Evolutionary conservation across 2,113 vertebrate species (phyloP), one percentile per base, ranked within the genome.

Genomic region (Silurus asotus): DNA sequence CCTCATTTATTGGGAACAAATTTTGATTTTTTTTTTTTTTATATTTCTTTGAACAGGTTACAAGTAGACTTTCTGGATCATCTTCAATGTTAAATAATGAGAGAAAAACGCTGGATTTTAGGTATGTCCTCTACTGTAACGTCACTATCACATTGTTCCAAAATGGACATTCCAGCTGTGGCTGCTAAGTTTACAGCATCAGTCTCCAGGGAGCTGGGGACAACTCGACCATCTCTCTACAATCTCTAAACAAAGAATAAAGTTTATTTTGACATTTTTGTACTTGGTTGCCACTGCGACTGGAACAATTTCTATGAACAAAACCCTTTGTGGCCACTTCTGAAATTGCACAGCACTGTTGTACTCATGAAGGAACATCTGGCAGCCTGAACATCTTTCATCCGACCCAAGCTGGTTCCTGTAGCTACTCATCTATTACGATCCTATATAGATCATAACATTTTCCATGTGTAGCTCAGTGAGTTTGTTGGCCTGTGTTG

Each of bases 41-140:
- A 25, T 8, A 48, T 62, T 45, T 45, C 9, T 72, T 59, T 23
- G 0, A 87, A 82, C 86, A 89, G 88, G 88, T 19, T 86, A 78
- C 79, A 74, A 85, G 25, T 89, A 83, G 49, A 76, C 20, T 8
- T 59, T 23, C 37, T 15, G 53, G 78, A 49, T 74, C 67, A 13
- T 70, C 56, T 53, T 55, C 17, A 9, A 56, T 49, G 56, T 61
- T 70, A 53, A 58, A 85, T 58, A 61, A 80, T 25, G 4, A 69
- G 37, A 28, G 37, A 82, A 37, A 17, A 84, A 58, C 4, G 15
- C 17, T 55, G 55, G 83, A 53, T 67, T 64, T 19, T 9, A 48
- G 76, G 64, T 79, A 80, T 14, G 20, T 80, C 84, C 62, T 49
- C 23, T 59, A 82, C n/a, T 62, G 69, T 75, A 65, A 11, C 3